phyloP scores from a whole-genome alignment of 2,797 vertebrate genomes.

The Micropoecilia bifurca region DNA sequence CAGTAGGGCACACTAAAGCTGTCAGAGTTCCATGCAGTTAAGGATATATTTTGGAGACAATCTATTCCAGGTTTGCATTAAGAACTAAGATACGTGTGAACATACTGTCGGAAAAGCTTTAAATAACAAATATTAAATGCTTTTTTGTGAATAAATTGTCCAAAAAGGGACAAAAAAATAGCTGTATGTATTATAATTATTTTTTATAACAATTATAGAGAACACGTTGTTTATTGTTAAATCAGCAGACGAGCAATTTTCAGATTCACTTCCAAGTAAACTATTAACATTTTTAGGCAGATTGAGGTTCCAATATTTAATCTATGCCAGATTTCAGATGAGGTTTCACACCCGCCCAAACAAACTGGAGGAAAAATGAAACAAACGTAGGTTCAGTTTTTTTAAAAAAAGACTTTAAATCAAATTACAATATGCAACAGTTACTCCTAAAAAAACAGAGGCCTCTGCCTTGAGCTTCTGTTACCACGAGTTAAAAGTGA shows the following conservation, averaged over 20 bases:
- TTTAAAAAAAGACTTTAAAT: background rate
- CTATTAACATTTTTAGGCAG: background rate
- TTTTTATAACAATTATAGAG: background rate
- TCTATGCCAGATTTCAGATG: background rate
- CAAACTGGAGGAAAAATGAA: background rate
- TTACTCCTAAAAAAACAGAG: background rate
- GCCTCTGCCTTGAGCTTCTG: background rate
- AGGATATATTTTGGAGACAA: slow-evolving; percentile 26
- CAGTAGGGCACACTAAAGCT: slow-evolving; percentile 30
- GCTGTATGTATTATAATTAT: background rate
- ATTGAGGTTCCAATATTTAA: background rate
- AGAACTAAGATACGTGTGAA: slow-evolving; percentile 2
- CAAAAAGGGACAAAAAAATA: background rate
- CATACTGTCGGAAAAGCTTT: background rate
- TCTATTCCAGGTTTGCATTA: background rate
- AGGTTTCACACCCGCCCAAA: background rate
- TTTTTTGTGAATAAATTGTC: background rate
- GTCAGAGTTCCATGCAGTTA: slow-evolving; percentile 27
- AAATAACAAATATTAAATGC: background rate
- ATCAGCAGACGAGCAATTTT: background rate
- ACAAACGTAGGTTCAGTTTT: background rate
- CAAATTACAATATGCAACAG: background rate
- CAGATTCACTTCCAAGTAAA: background rate
- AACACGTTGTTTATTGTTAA: background rate
- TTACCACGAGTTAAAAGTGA: background rate